A percentile compares a stretch with the other conserved stretches of the same genome.
These are phyloP conservation scores for Limenitis camilla DNA, from an alignment of 2,888 invertebrate genomes.

Conservation along the genomic window DNA sequence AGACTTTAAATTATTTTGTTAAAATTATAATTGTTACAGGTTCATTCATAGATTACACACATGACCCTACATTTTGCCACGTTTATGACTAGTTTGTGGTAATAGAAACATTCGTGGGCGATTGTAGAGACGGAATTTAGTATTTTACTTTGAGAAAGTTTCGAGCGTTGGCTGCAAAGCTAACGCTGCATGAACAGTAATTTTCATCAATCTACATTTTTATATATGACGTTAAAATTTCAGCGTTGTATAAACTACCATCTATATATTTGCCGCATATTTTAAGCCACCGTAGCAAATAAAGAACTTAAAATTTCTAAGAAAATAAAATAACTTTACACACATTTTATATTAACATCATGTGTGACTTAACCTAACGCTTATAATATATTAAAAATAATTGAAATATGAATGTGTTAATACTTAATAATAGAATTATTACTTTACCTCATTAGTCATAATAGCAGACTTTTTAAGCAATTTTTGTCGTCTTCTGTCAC, in stretches of 20 bases:
- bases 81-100: constrained; percentile 11
- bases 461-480: constrained; percentile 71
- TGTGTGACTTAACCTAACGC: no score
- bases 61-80: constrained; percentile 10
- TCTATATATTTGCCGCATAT: no score
- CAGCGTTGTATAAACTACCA: no score
- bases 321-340: no score
- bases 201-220: neutral
- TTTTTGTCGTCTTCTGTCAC: constrained; percentile 84
- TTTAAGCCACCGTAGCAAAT: no score
- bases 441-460: constrained; percentile 53
- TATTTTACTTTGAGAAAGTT: constrained; percentile 7
- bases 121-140: constrained; percentile 9
- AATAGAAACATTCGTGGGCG: constrained; percentile 15
- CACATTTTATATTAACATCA: no score
- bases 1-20: no score
- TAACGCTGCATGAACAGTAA: neutral
- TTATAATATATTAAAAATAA: no score
- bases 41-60: constrained; percentile 6
- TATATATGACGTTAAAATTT: neutral
- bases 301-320: no score
- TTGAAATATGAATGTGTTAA: neutral
- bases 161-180: constrained; percentile 3
- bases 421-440: constrained; percentile 5
- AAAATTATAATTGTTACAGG: no score